Base-by-base conservation (phyloP, 2,888 invertebrate species). In the Xylophagus ater region DNA sequence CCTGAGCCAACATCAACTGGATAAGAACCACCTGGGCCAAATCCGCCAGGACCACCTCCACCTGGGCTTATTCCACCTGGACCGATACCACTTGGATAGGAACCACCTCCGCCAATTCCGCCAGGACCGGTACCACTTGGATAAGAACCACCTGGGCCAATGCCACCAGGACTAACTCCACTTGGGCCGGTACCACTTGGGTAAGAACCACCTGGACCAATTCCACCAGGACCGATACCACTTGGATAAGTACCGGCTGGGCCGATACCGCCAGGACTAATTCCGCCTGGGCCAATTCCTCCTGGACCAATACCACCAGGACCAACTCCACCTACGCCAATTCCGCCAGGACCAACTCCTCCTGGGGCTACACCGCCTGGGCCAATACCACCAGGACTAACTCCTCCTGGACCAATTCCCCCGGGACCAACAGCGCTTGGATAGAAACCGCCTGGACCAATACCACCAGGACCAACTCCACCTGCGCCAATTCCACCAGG, bases 231-330 rank as follows among this genome's bases (percentile, higher is more conserved):
- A 20, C 40, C 37, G 9, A 36, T 5, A 24, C 48, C 45, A 6
- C 44, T 41, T 10, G 28, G 42, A 12, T 33, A 32, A 20, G 17
- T 14, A 4, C n/a, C 30, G 3, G 29, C 37, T 17, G 17, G 28
- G 4, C 4, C 8, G n/a, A 7, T 9, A 19, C 30, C 38, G 4
- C 30, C 29, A 6, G 8, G 17, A 10, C 15, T 26, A 15, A 30
- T 29, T 3, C 43, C 45, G 2, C 42, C 42, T 7, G 19, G 3
- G 4, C 41, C 36, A 24, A 4, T 3, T 4, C 29, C 28, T 10
- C 42, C 42, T 4, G 36, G 14, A 13, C 42, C 42, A 19, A 37
- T 15, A 10, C 38, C 47, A 21, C 47, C 44, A 30, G 24, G 40
- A n/a, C 47, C 39, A 23, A 38, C 9, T 18, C 36, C 38, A 4